Conservation (phyloP, 2,888 invertebrate genomes). For the Brachypalpus laphriformis region DNA sequence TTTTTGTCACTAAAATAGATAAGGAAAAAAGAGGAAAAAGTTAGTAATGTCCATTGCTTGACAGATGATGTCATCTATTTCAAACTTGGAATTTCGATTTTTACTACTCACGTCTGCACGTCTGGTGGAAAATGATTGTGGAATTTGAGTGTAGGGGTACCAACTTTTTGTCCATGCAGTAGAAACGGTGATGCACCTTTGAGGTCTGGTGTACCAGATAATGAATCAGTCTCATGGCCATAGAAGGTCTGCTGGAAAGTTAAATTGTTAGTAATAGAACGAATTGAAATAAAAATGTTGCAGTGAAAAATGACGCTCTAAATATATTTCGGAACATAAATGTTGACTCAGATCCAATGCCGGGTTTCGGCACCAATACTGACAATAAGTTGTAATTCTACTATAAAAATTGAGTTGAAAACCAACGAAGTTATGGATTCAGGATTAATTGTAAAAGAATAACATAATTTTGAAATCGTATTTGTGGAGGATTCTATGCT, state of each 20-base stretch:
- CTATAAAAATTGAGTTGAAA: too few relatives aligned
- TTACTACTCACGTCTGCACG: slow-evolving; percentile 88
- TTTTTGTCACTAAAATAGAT: slow-evolving; percentile 86
- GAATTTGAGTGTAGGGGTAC: slow-evolving; percentile 94
- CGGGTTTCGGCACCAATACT: too few relatives aligned
- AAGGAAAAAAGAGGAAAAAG: neutral
- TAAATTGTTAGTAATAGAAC: slow-evolving; percentile 79
- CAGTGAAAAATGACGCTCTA: neutral
- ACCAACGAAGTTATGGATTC: too few relatives aligned
- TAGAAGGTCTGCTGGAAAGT: slow-evolving; percentile 92
- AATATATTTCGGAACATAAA: too few relatives aligned
- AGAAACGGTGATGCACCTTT: slow-evolving; percentile 91
- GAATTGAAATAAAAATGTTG: neutral
- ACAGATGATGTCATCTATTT: neutral
- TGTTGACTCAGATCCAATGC: too few relatives aligned
- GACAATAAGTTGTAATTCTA: too few relatives aligned
- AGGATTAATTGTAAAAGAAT: too few relatives aligned
- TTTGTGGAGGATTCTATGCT: too few relatives aligned
- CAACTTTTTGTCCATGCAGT: slow-evolving; percentile 89
- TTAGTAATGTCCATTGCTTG: slow-evolving; percentile 24
- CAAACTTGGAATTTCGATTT: slow-evolving; percentile 78
- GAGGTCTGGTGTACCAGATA: slow-evolving; percentile 85
- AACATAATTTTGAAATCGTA: too few relatives aligned
- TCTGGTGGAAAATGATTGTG: slow-evolving; percentile 97
- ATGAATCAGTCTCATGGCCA: slow-evolving; percentile 91